These are phyloP conservation scores for Sycobia sp. DNA, from an alignment of 1,140 invertebrate genomes.

Conservation along the genomic window DNA sequence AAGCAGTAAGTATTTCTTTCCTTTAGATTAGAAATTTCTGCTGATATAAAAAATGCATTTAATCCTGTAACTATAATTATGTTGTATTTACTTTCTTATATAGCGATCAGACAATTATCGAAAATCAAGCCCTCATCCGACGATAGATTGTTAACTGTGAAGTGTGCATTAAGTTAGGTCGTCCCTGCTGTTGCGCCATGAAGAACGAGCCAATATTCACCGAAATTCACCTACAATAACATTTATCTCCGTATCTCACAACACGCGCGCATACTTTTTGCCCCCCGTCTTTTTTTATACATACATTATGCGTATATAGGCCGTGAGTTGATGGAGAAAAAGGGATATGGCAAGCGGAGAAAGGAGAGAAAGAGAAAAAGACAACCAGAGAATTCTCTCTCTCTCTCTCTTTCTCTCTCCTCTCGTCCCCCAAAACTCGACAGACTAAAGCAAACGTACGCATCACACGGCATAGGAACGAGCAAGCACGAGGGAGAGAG, in stretches of 20 bases:
- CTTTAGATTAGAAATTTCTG: too few relatives aligned
- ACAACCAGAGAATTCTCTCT: background rate
- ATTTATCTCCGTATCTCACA: slow-evolving; percentile 14
- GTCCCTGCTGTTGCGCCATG: slow-evolving; percentile 4
- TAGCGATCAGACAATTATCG: too few relatives aligned
- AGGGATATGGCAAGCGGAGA: slow-evolving; percentile 28
- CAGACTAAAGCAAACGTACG: slow-evolving; percentile 37
- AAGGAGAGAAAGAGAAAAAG: slow-evolving; percentile 28
- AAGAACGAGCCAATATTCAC: slow-evolving; percentile 8
- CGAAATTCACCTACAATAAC: slow-evolving; percentile 10
- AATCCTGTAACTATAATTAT: too few relatives aligned
- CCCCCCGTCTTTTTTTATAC: background rate
- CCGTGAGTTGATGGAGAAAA: slow-evolving; percentile 24
- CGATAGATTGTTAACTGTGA: too few relatives aligned
- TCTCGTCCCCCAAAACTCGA: slow-evolving; percentile 27
- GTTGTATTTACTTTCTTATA: too few relatives aligned
- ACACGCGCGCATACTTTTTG: slow-evolving; percentile 10
- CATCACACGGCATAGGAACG: slow-evolving; percentile 8
- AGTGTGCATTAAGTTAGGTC: too few relatives aligned
- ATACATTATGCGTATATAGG: slow-evolving; percentile 26
- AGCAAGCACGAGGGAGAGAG: too few relatives aligned
- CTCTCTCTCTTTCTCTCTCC: background rate
- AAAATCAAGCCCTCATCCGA: too few relatives aligned
- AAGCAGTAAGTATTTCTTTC: too few relatives aligned
- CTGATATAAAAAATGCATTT: too few relatives aligned